phyloP scores from a whole-genome alignment of 2,797 vertebrate species.

The Selene dorsalis region DNA sequence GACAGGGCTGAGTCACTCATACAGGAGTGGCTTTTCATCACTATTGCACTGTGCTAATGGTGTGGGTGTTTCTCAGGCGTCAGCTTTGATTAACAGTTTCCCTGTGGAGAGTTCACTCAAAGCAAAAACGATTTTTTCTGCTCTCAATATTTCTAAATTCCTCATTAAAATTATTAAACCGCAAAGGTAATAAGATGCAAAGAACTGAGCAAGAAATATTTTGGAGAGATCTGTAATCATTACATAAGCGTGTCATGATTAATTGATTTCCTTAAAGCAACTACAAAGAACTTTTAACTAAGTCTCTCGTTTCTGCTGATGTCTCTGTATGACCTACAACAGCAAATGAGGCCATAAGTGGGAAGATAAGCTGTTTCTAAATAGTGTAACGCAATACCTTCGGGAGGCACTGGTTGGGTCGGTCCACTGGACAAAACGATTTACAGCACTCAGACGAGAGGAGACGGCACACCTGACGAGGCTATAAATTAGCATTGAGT shows the following conservation, averaged over 20 bases:
- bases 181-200: neutral
- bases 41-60: slow-evolving; percentile 26
- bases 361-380: no score
- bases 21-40: slow-evolving; percentile 39
- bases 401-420: no score
- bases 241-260: neutral
- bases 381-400: no score
- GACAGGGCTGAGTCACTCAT: slow-evolving; percentile 56
- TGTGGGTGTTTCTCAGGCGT: slow-evolving; percentile 53
- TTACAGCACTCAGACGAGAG: no score
- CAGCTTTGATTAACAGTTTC: slow-evolving; percentile 13
- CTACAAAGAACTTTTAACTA: no score
- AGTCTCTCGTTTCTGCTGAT: no score
- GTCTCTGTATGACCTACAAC: no score
- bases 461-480: no score
- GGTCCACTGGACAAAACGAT: no score
- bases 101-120: slow-evolving; percentile 7
- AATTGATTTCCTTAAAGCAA: neutral
- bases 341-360: no score
- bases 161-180: neutral
- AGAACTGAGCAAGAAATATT: neutral
- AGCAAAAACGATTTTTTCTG: slow-evolving; percentile 2
- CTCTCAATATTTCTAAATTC: neutral
- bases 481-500: no score
- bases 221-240: neutral